phyloP scores from a whole-genome alignment of 2,797 vertebrate species.

The Coluber constrictor region DNA sequence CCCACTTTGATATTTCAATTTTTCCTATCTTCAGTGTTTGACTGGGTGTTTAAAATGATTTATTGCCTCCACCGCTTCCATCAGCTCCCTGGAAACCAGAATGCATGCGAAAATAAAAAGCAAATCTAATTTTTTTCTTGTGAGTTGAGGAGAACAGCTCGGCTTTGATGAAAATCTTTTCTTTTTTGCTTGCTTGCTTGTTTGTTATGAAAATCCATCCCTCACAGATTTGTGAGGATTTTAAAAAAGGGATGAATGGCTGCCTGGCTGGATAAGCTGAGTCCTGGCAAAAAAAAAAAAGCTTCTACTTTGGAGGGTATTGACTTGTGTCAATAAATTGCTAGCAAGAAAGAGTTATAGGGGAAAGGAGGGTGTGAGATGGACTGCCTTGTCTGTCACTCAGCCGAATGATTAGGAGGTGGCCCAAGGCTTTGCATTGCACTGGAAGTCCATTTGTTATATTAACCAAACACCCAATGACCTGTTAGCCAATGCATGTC shows the following conservation, averaged over 20 bases:
- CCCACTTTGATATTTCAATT: accelerated
- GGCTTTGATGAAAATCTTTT: slow-evolving; percentile 1
- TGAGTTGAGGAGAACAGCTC: background rate
- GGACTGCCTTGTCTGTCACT: background rate
- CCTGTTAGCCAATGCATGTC: background rate
- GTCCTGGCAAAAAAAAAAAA: background rate
- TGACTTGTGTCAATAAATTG: accelerated
- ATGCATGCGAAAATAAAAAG: accelerated
- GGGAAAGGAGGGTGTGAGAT: too few relatives aligned
- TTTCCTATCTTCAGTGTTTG: background rate
- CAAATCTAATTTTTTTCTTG: background rate
- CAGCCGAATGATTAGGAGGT: background rate
- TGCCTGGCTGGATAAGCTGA: background rate
- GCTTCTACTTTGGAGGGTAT: background rate
- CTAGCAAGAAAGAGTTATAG: accelerated
- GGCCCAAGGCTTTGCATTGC: background rate
- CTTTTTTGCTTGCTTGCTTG: background rate
- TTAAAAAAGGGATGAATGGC: background rate
- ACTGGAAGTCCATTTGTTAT: background rate
- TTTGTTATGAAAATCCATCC: slow-evolving; percentile 5
- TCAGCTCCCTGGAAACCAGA: background rate
- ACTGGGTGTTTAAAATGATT: background rate
- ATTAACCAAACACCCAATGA: background rate
- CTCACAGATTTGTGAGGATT: background rate
- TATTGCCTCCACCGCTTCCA: slow-evolving; percentile 9